These are phyloP conservation scores for Dioctria linearis DNA, from an alignment of 2,888 invertebrate genomes.

Conservation along the genomic window DNA sequence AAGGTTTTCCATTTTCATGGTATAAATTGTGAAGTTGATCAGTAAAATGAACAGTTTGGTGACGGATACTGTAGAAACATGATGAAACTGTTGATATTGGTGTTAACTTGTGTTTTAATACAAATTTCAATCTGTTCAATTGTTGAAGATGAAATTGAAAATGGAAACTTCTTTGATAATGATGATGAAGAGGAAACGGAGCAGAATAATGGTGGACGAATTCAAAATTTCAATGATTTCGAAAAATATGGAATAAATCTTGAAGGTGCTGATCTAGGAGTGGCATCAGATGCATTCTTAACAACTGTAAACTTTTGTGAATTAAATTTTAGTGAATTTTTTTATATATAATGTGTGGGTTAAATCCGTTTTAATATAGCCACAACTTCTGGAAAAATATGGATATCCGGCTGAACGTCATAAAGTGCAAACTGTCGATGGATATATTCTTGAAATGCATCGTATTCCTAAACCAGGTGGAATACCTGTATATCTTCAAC, in stretches of 20 bases:
- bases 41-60: background rate
- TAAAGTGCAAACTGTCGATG: constrained; percentile 77
- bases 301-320: constrained; percentile 45
- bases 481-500: constrained; percentile 71
- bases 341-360: too few species aligned
- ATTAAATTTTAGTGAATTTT: background rate
- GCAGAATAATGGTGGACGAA: constrained; percentile 19
- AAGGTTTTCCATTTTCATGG: background rate
- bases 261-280: constrained; percentile 25
- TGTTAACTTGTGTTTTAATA: background rate
- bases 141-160: background rate
- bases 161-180: background rate
- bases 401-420: constrained; percentile 76
- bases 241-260: constrained; percentile 47
- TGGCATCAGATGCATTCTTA: constrained; percentile 51
- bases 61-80: background rate
- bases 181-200: background rate
- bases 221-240: constrained; percentile 26
- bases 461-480: constrained; percentile 73
- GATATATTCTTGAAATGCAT: constrained; percentile 80
- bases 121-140: background rate
- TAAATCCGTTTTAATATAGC: constrained; percentile 63
- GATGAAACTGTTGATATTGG: background rate
- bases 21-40: background rate
- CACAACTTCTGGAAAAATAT: constrained; percentile 73